These are phyloP conservation scores for Yponomeuta evonymella DNA, from an alignment of 2,888 invertebrate species.

Conservation along the genomic window DNA sequence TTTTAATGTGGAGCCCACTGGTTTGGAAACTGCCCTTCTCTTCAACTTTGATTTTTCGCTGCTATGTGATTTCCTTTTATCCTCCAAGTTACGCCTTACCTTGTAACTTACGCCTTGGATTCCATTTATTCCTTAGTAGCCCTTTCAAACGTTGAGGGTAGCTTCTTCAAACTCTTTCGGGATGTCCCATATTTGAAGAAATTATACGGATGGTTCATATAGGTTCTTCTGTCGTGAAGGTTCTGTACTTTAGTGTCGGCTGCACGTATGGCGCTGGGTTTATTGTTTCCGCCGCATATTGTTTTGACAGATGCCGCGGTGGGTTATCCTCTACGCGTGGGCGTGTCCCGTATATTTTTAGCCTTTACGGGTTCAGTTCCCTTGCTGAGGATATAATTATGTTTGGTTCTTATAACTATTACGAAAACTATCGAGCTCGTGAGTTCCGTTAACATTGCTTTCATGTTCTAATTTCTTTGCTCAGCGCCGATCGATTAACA, in stretches of 20 bases:
- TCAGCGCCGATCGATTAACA: too few relatives aligned
- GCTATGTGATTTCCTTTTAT: too few relatives aligned
- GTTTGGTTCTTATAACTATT: slow-evolving; percentile 18
- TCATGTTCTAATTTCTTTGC: too few relatives aligned
- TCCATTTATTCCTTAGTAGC: too few relatives aligned
- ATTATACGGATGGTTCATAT: too few relatives aligned
- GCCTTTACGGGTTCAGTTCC: slow-evolving; percentile 66
- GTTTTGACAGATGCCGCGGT: slow-evolving; percentile 61
- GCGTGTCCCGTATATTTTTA: slow-evolving; percentile 49
- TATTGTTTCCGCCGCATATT: slow-evolving; percentile 59
- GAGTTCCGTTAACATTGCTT: too few relatives aligned
- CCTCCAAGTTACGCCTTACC: too few relatives aligned
- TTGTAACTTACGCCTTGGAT: too few relatives aligned
- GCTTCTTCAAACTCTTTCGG: too few relatives aligned
- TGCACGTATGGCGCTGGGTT: slow-evolving; percentile 31
- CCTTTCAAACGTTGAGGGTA: too few relatives aligned
- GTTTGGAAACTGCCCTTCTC: background rate
- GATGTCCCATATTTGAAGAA: too few relatives aligned
- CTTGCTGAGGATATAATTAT: slow-evolving; percentile 27
- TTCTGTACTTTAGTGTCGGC: background rate
- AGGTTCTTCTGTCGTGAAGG: slow-evolving; percentile 1
- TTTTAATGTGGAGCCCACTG: background rate
- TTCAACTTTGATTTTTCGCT: too few relatives aligned
- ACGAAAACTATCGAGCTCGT: background rate
- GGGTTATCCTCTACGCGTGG: slow-evolving; percentile 19